Evolutionary conservation across 2,113 vertebrate genomes (phyloP).

Genomic region (Leucosticte australis): DNA sequence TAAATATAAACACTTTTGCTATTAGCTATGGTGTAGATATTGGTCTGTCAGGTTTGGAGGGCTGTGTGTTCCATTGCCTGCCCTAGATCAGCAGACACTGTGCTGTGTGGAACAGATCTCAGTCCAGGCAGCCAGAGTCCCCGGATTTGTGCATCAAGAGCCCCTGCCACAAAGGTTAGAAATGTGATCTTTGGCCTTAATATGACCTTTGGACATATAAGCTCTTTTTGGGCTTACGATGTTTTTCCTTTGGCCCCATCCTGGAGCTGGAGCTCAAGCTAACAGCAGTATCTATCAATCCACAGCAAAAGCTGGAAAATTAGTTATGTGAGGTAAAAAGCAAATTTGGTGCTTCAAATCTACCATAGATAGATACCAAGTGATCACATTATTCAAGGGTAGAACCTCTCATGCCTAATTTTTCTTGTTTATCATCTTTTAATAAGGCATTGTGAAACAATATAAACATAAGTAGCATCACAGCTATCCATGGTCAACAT

Average conservation of each 20-base stretch:
- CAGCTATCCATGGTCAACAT: not conserved
- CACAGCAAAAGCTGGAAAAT: not conserved
- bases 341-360: not conserved
- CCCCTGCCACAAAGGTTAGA: not conserved
- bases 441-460: not conserved
- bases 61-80: not conserved
- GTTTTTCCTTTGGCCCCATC: not conserved
- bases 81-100: not conserved
- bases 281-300: not conserved
- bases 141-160: accelerated
- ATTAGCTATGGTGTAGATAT: not conserved
- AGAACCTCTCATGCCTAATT: not conserved
- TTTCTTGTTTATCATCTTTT: not conserved
- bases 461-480: not conserved
- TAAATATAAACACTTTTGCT: not conserved
- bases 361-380: not conserved
- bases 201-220: not conserved
- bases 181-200: not conserved
- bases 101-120: not conserved
- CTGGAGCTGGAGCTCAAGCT: not conserved
- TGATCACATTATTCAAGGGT: not conserved
- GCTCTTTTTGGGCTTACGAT: not conserved
- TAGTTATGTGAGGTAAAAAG: not conserved
- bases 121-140: not conserved
- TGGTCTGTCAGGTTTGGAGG: not conserved